phyloP scores from a whole-genome alignment of 1,140 invertebrate species.

The Neodiprion pinetum region DNA sequence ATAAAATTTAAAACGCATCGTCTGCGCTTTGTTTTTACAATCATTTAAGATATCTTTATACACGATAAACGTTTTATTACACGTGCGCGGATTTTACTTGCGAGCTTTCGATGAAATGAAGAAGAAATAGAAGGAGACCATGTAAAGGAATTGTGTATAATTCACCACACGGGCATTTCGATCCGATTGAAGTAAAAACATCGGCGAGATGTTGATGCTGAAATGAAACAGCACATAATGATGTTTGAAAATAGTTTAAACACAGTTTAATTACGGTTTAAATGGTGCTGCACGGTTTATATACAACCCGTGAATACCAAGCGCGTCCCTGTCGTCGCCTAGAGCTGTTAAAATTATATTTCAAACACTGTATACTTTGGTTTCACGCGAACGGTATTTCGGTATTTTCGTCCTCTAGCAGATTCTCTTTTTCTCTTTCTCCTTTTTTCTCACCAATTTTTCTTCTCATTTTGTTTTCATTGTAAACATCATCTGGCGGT shows the following conservation, averaged over 20 bases:
- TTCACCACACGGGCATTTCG: too few species aligned
- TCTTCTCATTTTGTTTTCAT: neutral
- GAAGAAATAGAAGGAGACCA: too few species aligned
- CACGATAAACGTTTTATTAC: too few species aligned
- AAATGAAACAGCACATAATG: too few species aligned
- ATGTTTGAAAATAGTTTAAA: neutral
- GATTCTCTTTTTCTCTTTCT: neutral
- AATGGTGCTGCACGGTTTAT: neutral
- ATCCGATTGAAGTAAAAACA: too few species aligned
- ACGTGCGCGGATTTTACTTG: too few species aligned
- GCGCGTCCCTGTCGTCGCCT: neutral
- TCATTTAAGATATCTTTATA: too few species aligned
- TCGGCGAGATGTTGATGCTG: too few species aligned
- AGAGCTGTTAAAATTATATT: neutral
- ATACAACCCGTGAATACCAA: neutral
- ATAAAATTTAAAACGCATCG: too few species aligned
- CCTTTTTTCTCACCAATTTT: neutral
- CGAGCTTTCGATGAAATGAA: too few species aligned
- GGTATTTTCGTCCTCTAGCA: neutral
- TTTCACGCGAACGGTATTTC: neutral
- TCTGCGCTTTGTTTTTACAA: too few species aligned
- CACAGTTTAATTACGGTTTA: neutral
- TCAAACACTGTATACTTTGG: neutral
- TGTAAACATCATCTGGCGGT: neutral
- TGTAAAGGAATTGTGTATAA: too few species aligned